These are phyloP conservation scores for Tamias sibiricus DNA, from an alignment of 2,113 vertebrate genomes.

Conservation along the genomic window DNA sequence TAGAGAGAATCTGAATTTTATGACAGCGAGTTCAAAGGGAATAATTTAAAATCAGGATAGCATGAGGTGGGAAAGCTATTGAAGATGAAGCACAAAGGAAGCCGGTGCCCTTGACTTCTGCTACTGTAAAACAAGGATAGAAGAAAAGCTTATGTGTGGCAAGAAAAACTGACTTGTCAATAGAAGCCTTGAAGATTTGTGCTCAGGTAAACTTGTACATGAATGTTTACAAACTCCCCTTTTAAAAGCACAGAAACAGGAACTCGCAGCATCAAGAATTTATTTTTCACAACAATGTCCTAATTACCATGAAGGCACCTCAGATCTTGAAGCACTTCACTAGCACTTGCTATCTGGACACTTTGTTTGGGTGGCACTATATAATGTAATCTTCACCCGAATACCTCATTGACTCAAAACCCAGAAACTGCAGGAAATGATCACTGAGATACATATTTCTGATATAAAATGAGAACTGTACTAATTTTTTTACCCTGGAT, in stretches of 20 bases:
- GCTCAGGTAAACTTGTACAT: background rate
- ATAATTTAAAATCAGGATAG: background rate
- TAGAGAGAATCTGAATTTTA: background rate
- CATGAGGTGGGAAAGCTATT: background rate
- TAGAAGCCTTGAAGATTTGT: background rate
- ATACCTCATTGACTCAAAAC: background rate
- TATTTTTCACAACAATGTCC: conserved; percentile 6
- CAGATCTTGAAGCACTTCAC: background rate
- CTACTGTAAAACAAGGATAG: background rate
- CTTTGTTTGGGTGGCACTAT: background rate
- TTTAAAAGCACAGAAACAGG: background rate
- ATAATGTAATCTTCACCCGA: background rate
- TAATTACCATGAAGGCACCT: background rate
- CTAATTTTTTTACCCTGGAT: background rate
- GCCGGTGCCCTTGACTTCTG: background rate
- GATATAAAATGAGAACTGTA: background rate
- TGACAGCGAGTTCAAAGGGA: background rate
- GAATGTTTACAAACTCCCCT: background rate
- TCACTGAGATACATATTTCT: background rate
- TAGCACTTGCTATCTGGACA: background rate
- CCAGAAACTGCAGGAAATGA: background rate
- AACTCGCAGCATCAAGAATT: background rate
- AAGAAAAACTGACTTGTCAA: background rate
- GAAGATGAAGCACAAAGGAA: background rate
- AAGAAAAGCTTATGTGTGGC: background rate